Evolutionary conservation across 2,888 invertebrate genomes (phyloP).

Genomic region (Synergus laeviventris): DNA sequence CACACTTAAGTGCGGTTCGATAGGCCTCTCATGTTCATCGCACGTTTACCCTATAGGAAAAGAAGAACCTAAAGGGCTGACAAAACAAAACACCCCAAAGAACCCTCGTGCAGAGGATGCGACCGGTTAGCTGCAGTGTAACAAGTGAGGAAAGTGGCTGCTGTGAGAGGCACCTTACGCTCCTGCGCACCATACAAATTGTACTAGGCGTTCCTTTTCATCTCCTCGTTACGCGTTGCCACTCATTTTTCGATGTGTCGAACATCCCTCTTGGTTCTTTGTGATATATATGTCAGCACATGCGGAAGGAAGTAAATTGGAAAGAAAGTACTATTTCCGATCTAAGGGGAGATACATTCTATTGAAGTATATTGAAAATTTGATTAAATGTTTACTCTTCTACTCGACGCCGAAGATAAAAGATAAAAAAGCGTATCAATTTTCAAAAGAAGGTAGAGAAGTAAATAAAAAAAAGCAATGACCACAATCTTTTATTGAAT

Average conservation of each 20-base stretch:
- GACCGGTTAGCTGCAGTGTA: constrained; percentile 62
- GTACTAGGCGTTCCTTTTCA: constrained; percentile 15
- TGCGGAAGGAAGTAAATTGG: neutral
- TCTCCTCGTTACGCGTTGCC: constrained; percentile 5
- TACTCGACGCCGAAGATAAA: neutral
- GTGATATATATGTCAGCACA: neutral
- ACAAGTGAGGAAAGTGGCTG: constrained; percentile 64
- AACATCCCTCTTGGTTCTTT: constrained; percentile 5
- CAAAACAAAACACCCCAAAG: constrained; percentile 65
- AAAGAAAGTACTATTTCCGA: neutral
- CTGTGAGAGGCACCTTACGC: constrained; percentile 56
- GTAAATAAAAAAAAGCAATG: neutral
- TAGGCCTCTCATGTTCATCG: constrained; percentile 18
- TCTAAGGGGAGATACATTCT: neutral
- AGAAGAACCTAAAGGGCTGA: constrained; percentile 52
- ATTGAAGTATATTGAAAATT: constrained; percentile 8
- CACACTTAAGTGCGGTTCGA: constrained; percentile 13
- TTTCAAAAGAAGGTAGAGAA: neutral
- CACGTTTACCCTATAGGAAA: constrained; percentile 23
- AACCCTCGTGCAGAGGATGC: constrained; percentile 62
- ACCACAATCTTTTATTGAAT: constrained; percentile 17
- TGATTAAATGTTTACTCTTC: neutral
- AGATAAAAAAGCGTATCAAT: neutral
- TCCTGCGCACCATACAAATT: constrained; percentile 41
- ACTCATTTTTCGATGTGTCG: constrained; percentile 5